Percentiles rank a stretch among this genome's conserved stretches.
Evolutionary conservation across 2,113 vertebrate genomes (phyloP).

Genomic region (Equus quagga): DNA sequence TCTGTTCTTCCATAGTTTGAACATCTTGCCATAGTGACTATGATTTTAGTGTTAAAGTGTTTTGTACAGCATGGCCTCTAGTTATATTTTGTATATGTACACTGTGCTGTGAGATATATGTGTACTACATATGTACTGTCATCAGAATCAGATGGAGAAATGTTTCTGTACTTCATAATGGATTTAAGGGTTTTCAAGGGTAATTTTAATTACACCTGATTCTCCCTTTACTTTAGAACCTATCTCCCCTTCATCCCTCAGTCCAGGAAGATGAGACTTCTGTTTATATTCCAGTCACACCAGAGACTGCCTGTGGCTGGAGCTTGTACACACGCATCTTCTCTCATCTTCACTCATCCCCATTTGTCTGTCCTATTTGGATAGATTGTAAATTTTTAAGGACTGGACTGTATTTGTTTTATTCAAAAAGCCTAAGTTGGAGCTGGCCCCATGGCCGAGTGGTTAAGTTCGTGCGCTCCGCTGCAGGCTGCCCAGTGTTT

Average conservation of each 20-base stretch:
- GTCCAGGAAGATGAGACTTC: neutral
- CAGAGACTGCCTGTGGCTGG: neutral
- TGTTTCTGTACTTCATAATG: neutral
- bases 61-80: neutral
- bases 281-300: neutral
- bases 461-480: too few species aligned
- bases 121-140: neutral
- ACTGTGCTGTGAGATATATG: neutral
- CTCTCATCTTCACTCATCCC: neutral
- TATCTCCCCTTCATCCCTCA: neutral
- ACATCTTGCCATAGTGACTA: too few species aligned
- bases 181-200: neutral
- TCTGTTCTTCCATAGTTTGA: neutral
- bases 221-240: neutral
- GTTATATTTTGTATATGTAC: neutral
- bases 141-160: neutral
- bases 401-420: neutral
- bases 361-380: neutral
- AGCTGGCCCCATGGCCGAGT: too few species aligned
- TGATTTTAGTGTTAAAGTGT: neutral
- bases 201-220: neutral
- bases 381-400: neutral
- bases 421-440: neutral
- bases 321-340: neutral
- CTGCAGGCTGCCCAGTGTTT: too few species aligned